Conservation (phyloP, 2,888 invertebrate genomes). For the Lathronympha strigana region DNA sequence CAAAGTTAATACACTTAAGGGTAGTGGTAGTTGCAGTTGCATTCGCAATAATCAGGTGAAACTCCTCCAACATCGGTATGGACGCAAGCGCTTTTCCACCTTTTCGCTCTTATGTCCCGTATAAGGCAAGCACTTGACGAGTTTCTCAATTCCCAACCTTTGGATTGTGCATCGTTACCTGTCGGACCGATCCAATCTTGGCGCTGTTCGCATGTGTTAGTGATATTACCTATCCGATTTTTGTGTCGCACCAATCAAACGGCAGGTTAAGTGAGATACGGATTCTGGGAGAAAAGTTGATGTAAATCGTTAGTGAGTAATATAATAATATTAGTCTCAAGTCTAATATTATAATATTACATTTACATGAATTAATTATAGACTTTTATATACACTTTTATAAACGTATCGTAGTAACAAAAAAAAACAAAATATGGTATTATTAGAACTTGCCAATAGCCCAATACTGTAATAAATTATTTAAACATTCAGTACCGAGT, state of each 20-base stretch:
- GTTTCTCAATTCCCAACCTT: constrained; percentile 40
- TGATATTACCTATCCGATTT: constrained; percentile 32
- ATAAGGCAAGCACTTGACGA: constrained; percentile 41
- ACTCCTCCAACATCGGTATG: neutral
- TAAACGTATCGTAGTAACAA: no score
- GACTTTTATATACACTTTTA: no score
- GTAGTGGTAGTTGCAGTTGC: neutral
- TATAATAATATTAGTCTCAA: no score
- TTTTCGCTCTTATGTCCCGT: constrained; percentile 23
- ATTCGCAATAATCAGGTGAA: neutral
- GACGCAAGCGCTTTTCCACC: constrained; percentile 9
- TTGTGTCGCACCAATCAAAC: constrained; percentile 34
- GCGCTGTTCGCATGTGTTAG: constrained; percentile 35
- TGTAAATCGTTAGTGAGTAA: no score
- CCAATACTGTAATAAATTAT: no score
- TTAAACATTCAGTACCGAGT: no score
- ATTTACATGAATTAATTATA: no score
- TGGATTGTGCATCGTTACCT: constrained; percentile 40
- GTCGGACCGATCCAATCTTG: constrained; percentile 41
- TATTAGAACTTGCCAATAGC: no score
- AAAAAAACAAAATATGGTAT: no score
- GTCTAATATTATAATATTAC: no score
- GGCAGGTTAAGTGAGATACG: constrained; percentile 23
- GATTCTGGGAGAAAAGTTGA: neutral
- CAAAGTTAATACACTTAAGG: neutral